These are phyloP conservation scores for Zosterops japonicus DNA, from an alignment of 2,113 vertebrate species.

Conservation along the genomic window DNA sequence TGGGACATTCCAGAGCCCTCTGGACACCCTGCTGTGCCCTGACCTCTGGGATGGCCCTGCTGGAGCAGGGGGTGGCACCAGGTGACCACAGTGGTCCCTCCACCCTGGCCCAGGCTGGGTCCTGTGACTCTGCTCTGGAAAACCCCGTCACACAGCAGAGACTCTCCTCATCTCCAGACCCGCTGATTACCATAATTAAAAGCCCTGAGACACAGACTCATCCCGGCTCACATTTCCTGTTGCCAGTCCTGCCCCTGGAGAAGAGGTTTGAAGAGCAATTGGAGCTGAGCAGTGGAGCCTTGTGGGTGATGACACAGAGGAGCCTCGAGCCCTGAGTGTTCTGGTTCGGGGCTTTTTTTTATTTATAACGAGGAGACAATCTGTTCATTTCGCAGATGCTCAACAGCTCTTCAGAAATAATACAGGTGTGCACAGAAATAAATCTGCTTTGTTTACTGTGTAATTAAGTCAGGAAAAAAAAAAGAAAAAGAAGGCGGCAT, in stretches of 20 bases:
- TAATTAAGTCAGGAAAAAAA: background rate
- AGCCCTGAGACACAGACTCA: background rate
- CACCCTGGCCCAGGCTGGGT: rapidly evolving
- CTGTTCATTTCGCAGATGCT: conserved; percentile 32
- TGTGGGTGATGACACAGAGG: background rate
- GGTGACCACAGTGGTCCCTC: rapidly evolving
- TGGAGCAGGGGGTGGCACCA: background rate
- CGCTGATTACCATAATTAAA: background rate
- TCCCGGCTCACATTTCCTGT: background rate
- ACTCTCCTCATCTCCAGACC: background rate
- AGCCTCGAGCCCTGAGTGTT: background rate
- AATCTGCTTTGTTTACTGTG: conserved; percentile 50
- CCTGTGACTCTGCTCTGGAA: background rate
- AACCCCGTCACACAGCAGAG: background rate
- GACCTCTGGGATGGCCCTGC: background rate
- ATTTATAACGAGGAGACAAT: background rate
- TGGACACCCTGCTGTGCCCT: background rate
- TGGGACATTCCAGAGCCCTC: too few species aligned
- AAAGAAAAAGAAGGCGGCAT: background rate
- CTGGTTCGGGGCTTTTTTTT: background rate
- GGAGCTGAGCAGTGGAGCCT: background rate
- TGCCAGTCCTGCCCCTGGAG: background rate
- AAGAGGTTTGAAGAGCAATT: background rate
- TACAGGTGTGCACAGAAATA: conserved; percentile 34
- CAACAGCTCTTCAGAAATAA: conserved; percentile 17